Evolutionary conservation across 2,888 invertebrate species (phyloP), one percentile per base, ranked within the genome.

Genomic region (Sinelater perroti): DNA sequence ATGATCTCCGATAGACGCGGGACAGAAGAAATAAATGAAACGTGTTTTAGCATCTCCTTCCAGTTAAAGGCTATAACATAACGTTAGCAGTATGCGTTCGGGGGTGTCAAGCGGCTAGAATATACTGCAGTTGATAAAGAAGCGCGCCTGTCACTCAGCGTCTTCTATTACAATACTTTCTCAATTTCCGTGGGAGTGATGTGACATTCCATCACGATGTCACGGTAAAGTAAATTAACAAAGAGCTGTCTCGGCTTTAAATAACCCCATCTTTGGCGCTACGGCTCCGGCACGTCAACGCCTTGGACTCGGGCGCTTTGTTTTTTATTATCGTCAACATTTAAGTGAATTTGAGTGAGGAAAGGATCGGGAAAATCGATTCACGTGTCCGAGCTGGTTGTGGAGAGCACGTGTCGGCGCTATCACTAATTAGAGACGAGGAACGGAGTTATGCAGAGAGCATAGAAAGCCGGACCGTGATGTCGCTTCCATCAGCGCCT

Each of bases 191-290:
- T 70, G 71, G 71, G 71, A 72, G 71, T 73, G 75, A 75, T 75
- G 76, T 75, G 76, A 75, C 75, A 76, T 76, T 75, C 74, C 75
- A 76, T 76, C 76, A 76, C 72, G 72, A 71, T 72, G 74, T 73
- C 73, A 74, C 74, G 73, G 68, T 69, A 70, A 72, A 78, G 77
- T 76, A 78, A 78, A 77, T 78, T 78, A 78, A 77, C 77, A 77
- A 75, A 78, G 75, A 72, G 77, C 67, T 74, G 73, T 67, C 68
- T 70, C 69, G 72, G 70, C 72, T 75, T 76, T 74, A 75, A 76
- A 74, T 75, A 75, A 75, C 74, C 68, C 71, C 71, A 72, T 73
- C 71, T 68, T 72, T 68, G 66, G 66, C 45, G 55, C 28, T 53
- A 54, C 45, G 38, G 44, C 49, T 51, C 75, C 75, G 73, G 70